Conservation (phyloP, 2,113 vertebrate genomes). For the Ibidorhyncha struthersii region DNA sequence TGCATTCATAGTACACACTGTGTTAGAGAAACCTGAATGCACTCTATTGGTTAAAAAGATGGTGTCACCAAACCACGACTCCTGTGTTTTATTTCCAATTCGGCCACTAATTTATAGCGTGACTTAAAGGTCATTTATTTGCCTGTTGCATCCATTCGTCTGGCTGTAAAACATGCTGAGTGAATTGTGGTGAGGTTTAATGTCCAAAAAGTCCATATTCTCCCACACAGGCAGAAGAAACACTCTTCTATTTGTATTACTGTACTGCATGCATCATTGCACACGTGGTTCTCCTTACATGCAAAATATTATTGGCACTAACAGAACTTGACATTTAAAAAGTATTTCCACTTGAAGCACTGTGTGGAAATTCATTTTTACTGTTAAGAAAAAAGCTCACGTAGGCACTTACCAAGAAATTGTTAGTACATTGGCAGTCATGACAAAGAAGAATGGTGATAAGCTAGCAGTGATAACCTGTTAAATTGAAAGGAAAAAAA, state of each 20-base stretch:
- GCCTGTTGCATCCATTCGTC: neutral
- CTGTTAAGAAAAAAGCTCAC: neutral
- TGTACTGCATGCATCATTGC: neutral
- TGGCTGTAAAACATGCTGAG: neutral
- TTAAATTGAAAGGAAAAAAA: constrained; percentile 23
- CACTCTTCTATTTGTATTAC: neutral
- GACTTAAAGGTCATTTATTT: constrained; percentile 17
- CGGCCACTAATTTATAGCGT: neutral
- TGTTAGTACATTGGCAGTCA: constrained; percentile 71
- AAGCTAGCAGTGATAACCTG: constrained; percentile 85
- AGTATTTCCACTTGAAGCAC: neutral
- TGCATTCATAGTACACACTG: neutral
- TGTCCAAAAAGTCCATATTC: neutral
- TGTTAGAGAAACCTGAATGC: neutral
- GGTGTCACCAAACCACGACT: neutral
- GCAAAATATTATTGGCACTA: neutral
- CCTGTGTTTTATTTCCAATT: neutral
- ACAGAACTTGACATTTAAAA: neutral
- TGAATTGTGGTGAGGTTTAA: neutral
- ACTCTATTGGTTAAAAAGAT: neutral
- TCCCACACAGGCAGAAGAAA: neutral
- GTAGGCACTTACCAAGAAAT: constrained; percentile 83
- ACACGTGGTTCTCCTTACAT: constrained; percentile 19
- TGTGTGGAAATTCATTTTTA: neutral
- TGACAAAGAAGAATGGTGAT: constrained; percentile 83